Conservation (phyloP, 2,113 vertebrate genomes). For the Mugil cephalus region DNA sequence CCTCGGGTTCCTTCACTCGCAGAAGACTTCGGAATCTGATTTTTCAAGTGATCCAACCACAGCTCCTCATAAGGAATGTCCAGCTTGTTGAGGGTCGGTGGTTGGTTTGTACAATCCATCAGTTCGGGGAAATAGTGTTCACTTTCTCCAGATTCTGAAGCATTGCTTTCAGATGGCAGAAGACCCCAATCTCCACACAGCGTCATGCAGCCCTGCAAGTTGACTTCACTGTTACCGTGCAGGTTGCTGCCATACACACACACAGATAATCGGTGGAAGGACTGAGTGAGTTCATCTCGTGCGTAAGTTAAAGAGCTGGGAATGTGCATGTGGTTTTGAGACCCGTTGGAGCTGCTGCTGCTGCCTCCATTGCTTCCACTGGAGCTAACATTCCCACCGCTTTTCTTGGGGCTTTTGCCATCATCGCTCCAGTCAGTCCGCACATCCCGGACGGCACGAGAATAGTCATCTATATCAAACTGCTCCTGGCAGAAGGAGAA, state of each 20-base stretch:
- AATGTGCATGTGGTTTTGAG: slow-evolving; percentile 87
- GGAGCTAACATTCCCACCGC: slow-evolving; percentile 65
- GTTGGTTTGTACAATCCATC: slow-evolving; percentile 79
- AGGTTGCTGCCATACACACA: slow-evolving; percentile 97
- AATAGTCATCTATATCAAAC: slow-evolving; percentile 97
- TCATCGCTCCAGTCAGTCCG: slow-evolving; percentile 94
- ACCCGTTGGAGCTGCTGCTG: slow-evolving; percentile 78
- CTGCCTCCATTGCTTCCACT: slow-evolving; percentile 66
- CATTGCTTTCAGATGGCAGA: slow-evolving; percentile 87
- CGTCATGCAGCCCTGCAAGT: slow-evolving; percentile 93
- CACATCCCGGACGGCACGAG: slow-evolving; percentile 93
- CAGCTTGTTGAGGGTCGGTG: slow-evolving; percentile 81
- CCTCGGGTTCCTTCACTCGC: slow-evolving; percentile 80
- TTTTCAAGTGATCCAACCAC: slow-evolving; percentile 91
- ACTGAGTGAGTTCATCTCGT: slow-evolving; percentile 95
- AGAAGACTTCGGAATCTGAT: slow-evolving; percentile 75
- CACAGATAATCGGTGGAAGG: slow-evolving; percentile 96
- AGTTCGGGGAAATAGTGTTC: slow-evolving; percentile 92
- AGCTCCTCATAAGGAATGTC: slow-evolving; percentile 97
- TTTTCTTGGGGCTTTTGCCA: slow-evolving; percentile 93
- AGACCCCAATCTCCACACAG: slow-evolving; percentile 91
- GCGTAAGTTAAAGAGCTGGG: slow-evolving; percentile 95
- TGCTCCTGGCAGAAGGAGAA: slow-evolving; percentile 94
- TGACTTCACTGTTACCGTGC: slow-evolving; percentile 97
- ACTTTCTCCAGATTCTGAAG: slow-evolving; percentile 87